Evolutionary conservation across 2,113 vertebrate species (phyloP).

Genomic region (Steatornis caripensis): DNA sequence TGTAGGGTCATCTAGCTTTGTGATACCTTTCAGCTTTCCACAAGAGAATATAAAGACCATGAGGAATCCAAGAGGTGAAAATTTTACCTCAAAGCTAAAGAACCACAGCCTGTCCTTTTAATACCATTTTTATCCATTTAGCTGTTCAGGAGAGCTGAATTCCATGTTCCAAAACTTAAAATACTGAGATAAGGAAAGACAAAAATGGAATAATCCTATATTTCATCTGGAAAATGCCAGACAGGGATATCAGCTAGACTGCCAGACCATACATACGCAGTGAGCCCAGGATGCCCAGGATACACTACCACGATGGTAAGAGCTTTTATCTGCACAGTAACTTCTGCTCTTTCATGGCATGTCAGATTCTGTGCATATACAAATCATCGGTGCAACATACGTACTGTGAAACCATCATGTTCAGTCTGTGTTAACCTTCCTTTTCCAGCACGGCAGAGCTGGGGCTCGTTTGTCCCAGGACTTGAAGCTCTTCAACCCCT

Average conservation of each 20-base stretch:
- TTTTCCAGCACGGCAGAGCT: not conserved
- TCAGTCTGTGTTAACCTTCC: not conserved
- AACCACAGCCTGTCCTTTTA: not conserved
- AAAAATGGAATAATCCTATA: not conserved
- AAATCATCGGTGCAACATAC: not conserved
- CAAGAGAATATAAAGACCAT: not conserved
- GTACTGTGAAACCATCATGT: not conserved
- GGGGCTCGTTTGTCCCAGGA: not conserved
- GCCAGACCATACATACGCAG: not conserved
- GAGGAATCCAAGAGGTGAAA: not conserved
- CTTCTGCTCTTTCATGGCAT: not conserved
- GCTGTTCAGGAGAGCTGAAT: not conserved
- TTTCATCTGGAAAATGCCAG: not conserved
- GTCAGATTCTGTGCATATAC: not conserved
- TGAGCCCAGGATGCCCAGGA: not conserved
- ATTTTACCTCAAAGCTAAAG: not conserved
- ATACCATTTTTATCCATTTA: not conserved
- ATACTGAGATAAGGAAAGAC: fast-evolving
- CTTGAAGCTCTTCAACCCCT: not conserved
- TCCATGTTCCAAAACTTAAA: not conserved
- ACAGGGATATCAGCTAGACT: not conserved
- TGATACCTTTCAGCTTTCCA: not conserved
- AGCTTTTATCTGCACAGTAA: not conserved
- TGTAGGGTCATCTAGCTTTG: too few species aligned
- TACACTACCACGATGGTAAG: fast-evolving